Percentiles rank a stretch among this genome's conserved stretches.
phyloP scores from a whole-genome alignment of 2,888 invertebrate genomes.

The Steromphala cineraria region DNA sequence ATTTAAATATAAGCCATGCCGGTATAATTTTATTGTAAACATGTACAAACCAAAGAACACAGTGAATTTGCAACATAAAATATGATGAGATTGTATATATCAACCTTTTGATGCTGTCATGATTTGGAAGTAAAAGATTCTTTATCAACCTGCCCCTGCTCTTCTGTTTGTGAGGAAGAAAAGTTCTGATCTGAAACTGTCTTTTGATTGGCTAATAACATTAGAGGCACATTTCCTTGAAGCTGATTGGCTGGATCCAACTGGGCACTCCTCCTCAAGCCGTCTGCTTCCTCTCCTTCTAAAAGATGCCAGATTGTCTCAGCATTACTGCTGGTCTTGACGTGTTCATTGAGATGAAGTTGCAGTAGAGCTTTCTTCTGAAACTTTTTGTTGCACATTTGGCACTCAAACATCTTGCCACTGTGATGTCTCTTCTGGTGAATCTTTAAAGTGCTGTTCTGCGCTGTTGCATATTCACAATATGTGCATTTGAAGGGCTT shows the following conservation, averaged over 20 bases:
- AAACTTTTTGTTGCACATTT: slow-evolving; percentile 49
- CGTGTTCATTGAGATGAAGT: slow-evolving; percentile 33
- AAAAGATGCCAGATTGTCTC: background rate
- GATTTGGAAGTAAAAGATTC: no score
- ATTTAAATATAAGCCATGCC: no score
- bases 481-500: slow-evolving; percentile 74
- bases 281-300: no score
- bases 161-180: background rate
- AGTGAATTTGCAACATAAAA: no score
- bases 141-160: background rate
- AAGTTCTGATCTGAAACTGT: background rate
- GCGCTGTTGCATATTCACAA: slow-evolving; percentile 75
- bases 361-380: slow-evolving; percentile 42
- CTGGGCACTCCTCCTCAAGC: no score
- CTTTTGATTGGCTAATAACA: background rate
- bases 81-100: no score
- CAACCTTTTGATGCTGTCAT: no score
- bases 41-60: no score
- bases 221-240: background rate
- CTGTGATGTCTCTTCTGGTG: slow-evolving; percentile 73
- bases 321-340: background rate
- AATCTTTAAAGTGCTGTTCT: slow-evolving; percentile 74
- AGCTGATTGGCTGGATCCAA: background rate
- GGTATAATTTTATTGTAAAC: no score
- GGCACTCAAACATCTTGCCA: slow-evolving; percentile 46